Conservation (phyloP, 2,113 vertebrate species). For the Limnothrissa miodon region DNA sequence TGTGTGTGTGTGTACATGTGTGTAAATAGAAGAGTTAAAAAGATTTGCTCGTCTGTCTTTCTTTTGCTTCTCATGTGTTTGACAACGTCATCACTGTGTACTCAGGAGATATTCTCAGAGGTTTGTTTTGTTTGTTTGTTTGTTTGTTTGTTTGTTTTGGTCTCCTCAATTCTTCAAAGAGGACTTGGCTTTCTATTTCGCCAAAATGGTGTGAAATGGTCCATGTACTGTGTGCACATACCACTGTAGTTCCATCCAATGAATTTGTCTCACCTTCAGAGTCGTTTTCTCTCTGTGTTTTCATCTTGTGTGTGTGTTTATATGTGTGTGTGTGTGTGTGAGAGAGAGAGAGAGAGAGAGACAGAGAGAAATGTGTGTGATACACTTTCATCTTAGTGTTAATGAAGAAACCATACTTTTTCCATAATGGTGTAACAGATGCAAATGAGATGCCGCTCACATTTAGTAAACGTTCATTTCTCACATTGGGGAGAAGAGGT, state of each 20-base stretch:
- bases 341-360: conserved; percentile 39
- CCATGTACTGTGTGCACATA: conserved; percentile 14
- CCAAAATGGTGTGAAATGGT: conserved; percentile 45
- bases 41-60: conserved; percentile 32
- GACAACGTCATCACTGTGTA: conserved; percentile 23
- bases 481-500: conserved; percentile 2
- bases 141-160: conserved; percentile 2
- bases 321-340: conserved; percentile 35
- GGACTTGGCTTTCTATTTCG: conserved; percentile 34
- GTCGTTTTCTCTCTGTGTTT: conserved; percentile 19
- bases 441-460: conserved; percentile 2
- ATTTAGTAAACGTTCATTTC: not conserved
- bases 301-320: conserved; percentile 35
- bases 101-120: conserved; percentile 28
- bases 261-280: not conserved
- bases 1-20: conserved; percentile 20
- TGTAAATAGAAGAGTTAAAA: conserved; percentile 24
- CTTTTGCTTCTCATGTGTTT: conserved; percentile 27
- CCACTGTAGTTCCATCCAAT: not conserved
- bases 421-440: not conserved
- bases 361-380: conserved; percentile 34
- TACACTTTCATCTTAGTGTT: not conserved
- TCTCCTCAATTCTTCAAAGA: conserved; percentile 36
- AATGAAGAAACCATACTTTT: conserved; percentile 3
- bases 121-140: conserved; percentile 19